Conservation (phyloP, 2,113 vertebrate species). For the Gallinago paraguaiae region DNA sequence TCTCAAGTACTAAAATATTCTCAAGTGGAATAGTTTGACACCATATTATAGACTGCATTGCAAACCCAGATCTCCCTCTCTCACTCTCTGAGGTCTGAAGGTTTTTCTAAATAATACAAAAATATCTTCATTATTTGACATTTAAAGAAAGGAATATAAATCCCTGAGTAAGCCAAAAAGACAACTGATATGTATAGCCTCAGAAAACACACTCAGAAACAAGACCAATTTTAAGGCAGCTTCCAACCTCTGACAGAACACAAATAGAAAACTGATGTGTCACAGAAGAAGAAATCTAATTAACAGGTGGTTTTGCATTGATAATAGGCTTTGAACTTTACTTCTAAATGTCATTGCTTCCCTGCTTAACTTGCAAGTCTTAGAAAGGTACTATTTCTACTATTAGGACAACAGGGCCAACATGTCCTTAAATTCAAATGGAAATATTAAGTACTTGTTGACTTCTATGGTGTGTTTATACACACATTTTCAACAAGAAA, state of each 20-base stretch:
- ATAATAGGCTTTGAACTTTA: background rate
- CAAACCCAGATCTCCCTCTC: conserved; percentile 18
- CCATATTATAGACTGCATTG: conserved; percentile 34
- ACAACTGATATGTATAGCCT: conserved; percentile 71
- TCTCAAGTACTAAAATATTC: conserved; percentile 24
- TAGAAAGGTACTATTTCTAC: background rate
- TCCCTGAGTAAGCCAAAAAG: conserved; percentile 83
- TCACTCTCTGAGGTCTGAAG: conserved; percentile 48
- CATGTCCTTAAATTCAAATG: background rate
- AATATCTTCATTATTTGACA: conserved; percentile 76
- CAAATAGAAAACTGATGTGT: conserved; percentile 25
- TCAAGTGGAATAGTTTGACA: conserved; percentile 48
- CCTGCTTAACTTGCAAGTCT: background rate
- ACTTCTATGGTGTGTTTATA: background rate
- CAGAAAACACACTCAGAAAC: conserved; percentile 67
- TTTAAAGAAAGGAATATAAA: conserved; percentile 80
- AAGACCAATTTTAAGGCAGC: conserved; percentile 64
- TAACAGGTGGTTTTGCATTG: conserved; percentile 10
- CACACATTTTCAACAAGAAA: background rate
- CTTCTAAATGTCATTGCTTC: conserved; percentile 2
- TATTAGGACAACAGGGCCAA: background rate
- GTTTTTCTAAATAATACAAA: conserved; percentile 78
- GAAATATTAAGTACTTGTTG: background rate
- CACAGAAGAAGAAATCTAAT: conserved; percentile 25
- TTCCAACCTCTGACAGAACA: conserved; percentile 27